Conservation (phyloP, 2,888 invertebrate species). For the Meteorus colon region DNA sequence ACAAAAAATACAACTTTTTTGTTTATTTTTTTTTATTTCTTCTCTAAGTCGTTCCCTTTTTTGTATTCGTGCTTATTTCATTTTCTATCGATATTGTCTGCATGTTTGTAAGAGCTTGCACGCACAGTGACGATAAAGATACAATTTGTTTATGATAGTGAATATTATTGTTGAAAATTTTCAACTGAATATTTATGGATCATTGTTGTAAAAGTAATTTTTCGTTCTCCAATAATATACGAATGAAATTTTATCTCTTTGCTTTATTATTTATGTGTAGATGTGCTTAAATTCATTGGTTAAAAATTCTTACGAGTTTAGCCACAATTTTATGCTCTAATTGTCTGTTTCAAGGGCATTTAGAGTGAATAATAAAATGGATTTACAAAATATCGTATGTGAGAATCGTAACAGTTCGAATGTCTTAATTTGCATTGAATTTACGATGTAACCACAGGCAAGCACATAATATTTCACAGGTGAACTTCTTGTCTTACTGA, state of each 20-base stretch:
- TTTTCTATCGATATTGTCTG: neutral
- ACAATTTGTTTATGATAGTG: neutral
- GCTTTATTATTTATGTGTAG: neutral
- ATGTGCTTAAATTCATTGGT: neutral
- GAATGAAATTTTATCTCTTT: neutral
- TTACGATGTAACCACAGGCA: constrained; percentile 9
- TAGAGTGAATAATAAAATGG: neutral
- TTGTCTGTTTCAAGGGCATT: neutral
- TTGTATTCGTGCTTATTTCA: neutral
- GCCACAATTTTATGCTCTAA: neutral
- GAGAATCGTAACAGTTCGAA: constrained; percentile 13
- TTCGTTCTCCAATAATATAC: neutral
- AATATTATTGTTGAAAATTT: neutral
- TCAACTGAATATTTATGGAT: neutral
- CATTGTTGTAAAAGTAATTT: neutral
- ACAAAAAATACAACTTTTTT: neutral
- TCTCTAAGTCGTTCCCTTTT: neutral
- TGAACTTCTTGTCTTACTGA: neutral
- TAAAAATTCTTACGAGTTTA: neutral
- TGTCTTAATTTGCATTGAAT: constrained; percentile 20
- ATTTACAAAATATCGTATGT: neutral
- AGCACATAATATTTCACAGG: neutral
- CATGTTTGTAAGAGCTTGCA: neutral
- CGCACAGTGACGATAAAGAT: neutral
- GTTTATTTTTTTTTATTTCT: neutral